phyloP scores from a whole-genome alignment of 2,888 invertebrate genomes.

The Rhodophaea formosa region DNA sequence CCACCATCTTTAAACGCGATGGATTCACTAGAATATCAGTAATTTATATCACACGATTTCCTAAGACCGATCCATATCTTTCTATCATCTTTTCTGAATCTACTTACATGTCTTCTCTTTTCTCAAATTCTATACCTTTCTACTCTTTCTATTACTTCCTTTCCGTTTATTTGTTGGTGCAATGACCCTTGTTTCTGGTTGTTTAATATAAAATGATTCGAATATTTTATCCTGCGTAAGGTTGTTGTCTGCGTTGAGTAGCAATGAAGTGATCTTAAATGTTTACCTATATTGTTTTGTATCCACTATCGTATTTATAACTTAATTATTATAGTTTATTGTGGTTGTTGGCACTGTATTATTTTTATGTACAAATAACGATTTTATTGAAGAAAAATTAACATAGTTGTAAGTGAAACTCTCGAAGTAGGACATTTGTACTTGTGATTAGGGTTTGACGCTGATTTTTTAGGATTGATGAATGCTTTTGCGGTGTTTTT shows the following conservation, averaged over 20 bases:
- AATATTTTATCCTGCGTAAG: conserved; percentile 49
- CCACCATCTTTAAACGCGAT: too few relatives aligned
- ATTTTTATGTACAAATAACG: conserved; percentile 79
- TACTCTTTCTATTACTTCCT: conserved; percentile 16
- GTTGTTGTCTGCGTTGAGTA: conserved; percentile 55
- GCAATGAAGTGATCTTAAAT: conserved; percentile 50
- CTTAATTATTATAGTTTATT: conserved; percentile 74
- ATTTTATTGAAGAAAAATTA: conserved; percentile 68
- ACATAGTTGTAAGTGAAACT: conserved; percentile 60
- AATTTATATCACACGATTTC: too few relatives aligned
- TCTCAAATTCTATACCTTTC: neutral
- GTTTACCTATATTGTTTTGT: conserved; percentile 73
- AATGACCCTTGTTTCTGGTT: conserved; percentile 50
- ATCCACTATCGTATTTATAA: conserved; percentile 67
- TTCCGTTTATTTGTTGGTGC: conserved; percentile 59
- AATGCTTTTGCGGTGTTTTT: conserved; percentile 43
- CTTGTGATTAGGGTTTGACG: conserved; percentile 35
- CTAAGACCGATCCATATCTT: neutral
- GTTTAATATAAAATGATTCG: conserved; percentile 42
- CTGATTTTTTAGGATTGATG: conserved; percentile 42
- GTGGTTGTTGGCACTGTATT: conserved; percentile 76
- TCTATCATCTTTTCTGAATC: neutral
- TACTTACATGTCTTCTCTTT: conserved; percentile 4
- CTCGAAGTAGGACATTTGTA: conserved; percentile 34
- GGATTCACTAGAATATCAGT: too few relatives aligned